A percentile compares a stretch with the other conserved stretches of the same genome.
These are phyloP conservation scores for Cyclopterus lumpus DNA, from an alignment of 2,797 vertebrate genomes.

Conservation along the genomic window DNA sequence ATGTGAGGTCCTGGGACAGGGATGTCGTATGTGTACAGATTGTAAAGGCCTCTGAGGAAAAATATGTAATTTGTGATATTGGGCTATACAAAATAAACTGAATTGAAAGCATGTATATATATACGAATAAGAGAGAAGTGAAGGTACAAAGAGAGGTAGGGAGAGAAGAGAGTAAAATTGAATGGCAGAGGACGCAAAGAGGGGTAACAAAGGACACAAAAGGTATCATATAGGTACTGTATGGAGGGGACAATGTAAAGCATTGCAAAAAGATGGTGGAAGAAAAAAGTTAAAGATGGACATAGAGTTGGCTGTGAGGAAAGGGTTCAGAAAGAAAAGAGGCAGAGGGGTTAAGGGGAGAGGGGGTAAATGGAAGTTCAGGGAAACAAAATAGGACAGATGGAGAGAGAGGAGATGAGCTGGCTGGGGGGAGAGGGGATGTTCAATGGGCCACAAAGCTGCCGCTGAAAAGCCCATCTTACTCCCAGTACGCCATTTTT, in stretches of 20 bases:
- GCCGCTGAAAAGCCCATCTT: conserved; percentile 65
- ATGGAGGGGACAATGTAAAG: conserved; percentile 1
- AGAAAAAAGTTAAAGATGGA: conserved; percentile 7
- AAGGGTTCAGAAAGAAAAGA: conserved; percentile 11
- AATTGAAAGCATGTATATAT: too few species aligned
- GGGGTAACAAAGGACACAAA: not conserved
- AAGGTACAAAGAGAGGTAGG: conserved; percentile 15
- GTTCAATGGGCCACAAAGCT: conserved; percentile 66
- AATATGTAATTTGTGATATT: too few species aligned
- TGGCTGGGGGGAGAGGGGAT: conserved; percentile 26
- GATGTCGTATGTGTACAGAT: too few species aligned
- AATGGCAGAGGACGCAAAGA: conserved; percentile 6
- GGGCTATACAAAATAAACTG: too few species aligned
- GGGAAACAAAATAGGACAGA: conserved; percentile 47
- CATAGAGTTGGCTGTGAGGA: not conserved
- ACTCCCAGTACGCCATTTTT: conserved; percentile 64
- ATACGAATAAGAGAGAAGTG: not conserved
- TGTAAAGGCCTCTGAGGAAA: too few species aligned
- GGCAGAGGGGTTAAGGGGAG: not conserved
- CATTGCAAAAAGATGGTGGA: not conserved
- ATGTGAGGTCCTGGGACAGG: too few species aligned
- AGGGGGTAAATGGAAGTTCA: conserved; percentile 24
- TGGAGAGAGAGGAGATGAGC: conserved; percentile 50
- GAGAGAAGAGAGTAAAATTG: conserved; percentile 12
- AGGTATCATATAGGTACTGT: not conserved